Conservation (phyloP, 2,113 vertebrate species). For the Trichomycterus rosablanca region DNA sequence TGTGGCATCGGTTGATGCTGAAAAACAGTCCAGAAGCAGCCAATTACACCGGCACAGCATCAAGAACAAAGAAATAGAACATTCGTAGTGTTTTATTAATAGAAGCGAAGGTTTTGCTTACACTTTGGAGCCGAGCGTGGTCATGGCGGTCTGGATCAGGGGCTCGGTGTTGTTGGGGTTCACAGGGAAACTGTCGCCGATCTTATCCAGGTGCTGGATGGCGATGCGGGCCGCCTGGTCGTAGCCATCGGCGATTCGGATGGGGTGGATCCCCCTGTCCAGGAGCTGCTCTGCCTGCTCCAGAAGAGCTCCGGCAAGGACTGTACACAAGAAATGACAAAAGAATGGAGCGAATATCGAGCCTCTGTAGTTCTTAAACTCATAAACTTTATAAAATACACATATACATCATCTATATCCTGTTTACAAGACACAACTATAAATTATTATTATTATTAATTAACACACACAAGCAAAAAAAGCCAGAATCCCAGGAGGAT, state of each 20-base stretch:
- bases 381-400: too few species aligned
- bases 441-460: too few species aligned
- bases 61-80: too few species aligned
- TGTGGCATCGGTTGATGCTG: constrained; percentile 96
- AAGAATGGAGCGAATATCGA: too few species aligned
- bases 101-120: constrained; percentile 53
- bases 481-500: too few species aligned
- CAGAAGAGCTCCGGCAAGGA: constrained; percentile 87
- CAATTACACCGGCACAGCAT: too few species aligned
- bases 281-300: constrained; percentile 92
- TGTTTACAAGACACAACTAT: too few species aligned
- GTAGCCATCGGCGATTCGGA: constrained; percentile 91
- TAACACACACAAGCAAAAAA: too few species aligned
- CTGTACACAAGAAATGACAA: too few species aligned
- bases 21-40: neutral
- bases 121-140: constrained; percentile 97
- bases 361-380: too few species aligned
- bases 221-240: constrained; percentile 89
- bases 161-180: constrained; percentile 82
- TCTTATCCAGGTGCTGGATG: constrained; percentile 83
- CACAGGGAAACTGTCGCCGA: constrained; percentile 84
- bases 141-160: constrained; percentile 94
- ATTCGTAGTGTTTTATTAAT: too few species aligned
- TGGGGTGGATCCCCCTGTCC: constrained; percentile 93
- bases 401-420: too few species aligned